Percentiles rank a stretch among this genome's conserved stretches.
These are phyloP conservation scores for Lepus europaeus DNA, from an alignment of 2,113 vertebrate species.

Conservation along the genomic window DNA sequence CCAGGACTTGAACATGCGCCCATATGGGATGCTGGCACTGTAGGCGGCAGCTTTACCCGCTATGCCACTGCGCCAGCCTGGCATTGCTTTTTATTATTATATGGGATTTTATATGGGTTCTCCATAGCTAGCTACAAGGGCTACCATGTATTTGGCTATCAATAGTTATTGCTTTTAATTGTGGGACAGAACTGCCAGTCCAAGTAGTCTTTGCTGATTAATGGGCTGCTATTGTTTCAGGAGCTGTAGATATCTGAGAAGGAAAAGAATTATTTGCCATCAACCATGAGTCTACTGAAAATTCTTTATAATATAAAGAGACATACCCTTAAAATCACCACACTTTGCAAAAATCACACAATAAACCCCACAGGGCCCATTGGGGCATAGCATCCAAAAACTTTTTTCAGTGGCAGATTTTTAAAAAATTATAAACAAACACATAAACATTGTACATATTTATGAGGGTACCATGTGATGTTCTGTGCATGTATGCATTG, in stretches of 20 bases:
- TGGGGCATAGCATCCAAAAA: neutral
- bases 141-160: neutral
- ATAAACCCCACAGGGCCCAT: neutral
- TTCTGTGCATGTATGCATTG: too few species aligned
- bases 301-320: constrained; percentile 16
- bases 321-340: constrained; percentile 42
- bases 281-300: neutral
- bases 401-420: neutral
- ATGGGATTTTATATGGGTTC: neutral
- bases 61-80: too few species aligned
- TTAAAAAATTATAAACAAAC: neutral
- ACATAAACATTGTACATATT: too few species aligned
- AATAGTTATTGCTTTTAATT: constrained; percentile 47
- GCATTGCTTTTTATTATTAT: too few species aligned
- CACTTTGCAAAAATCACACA: neutral
- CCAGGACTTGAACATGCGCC: too few species aligned
- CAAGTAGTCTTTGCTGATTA: neutral
- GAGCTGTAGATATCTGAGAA: neutral
- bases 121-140: constrained; percentile 12
- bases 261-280: constrained; percentile 42
- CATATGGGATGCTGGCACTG: too few species aligned
- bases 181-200: neutral
- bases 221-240: neutral
- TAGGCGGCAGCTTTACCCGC: too few species aligned
- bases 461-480: too few species aligned